Conservation (phyloP, 2,888 invertebrate genomes). For the Drosophila paramelanica region DNA sequence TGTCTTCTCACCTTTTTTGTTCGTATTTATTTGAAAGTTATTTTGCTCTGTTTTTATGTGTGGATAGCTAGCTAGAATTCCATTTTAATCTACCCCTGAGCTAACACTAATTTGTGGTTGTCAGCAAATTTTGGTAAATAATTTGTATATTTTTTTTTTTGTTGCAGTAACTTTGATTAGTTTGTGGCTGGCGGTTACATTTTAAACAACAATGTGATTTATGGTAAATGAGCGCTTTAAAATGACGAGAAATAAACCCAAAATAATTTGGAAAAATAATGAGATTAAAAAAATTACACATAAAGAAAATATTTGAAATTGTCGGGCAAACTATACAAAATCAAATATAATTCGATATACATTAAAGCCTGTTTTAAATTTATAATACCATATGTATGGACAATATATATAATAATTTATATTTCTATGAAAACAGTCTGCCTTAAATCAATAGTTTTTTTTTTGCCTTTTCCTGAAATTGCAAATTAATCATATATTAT, state of each 20-base stretch:
- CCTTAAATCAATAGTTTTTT: too few species aligned
- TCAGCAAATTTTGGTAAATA: constrained; percentile 39
- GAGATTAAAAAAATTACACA: neutral
- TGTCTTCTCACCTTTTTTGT: neutral
- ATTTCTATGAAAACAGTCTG: too few species aligned
- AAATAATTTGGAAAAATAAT: neutral
- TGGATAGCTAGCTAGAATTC: constrained; percentile 1
- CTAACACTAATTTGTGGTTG: constrained; percentile 58
- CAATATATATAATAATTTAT: too few species aligned
- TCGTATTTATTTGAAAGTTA: constrained; percentile 9
- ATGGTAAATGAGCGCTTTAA: neutral
- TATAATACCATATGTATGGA: neutral
- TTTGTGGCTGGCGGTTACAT: constrained; percentile 24
- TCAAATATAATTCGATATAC: neutral
- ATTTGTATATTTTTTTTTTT: constrained; percentile 24
- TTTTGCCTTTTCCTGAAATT: neutral
- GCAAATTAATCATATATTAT: neutral
- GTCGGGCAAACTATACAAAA: neutral
- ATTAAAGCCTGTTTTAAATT: neutral
- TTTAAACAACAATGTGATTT: neutral
- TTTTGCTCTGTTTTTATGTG: neutral
- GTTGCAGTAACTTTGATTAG: constrained; percentile 29
- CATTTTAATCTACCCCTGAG: constrained; percentile 51
- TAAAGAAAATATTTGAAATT: too few species aligned
- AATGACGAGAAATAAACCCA: neutral